A percentile compares a stretch with the other conserved stretches of the same genome.
Evolutionary conservation across 1,140 invertebrate genomes (phyloP).

Genomic region (Homalodisca vitripennis): DNA sequence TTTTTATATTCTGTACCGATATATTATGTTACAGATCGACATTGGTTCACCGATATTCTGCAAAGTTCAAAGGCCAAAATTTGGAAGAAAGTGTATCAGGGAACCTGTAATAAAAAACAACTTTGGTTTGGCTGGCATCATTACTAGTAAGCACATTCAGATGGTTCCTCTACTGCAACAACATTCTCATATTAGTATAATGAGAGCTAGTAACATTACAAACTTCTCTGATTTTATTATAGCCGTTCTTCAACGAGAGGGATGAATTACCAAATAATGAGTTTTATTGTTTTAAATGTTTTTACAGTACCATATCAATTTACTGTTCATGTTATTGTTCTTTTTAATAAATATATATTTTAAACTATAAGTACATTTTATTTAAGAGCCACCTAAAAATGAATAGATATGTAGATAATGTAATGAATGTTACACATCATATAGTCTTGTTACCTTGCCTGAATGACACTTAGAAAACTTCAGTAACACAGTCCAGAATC

Average conservation of each 20-base stretch:
- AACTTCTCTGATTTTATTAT: neutral
- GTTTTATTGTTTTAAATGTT: neutral
- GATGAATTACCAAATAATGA: neutral
- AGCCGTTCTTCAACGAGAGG: neutral
- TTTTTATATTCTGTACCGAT: too few species aligned
- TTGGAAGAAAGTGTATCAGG: neutral
- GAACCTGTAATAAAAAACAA: neutral
- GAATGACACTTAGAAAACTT: too few species aligned
- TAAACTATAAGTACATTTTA: neutral
- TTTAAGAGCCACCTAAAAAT: too few species aligned
- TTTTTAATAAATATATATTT: neutral
- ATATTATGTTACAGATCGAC: constrained; percentile 1
- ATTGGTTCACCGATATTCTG: constrained; percentile 5
- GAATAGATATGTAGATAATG: too few species aligned
- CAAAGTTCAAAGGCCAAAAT: neutral
- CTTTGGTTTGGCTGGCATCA: constrained; percentile 1
- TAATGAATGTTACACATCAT: too few species aligned
- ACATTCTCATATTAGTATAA: neutral
- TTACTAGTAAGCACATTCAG: neutral
- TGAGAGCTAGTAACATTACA: neutral
- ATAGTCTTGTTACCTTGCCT: too few species aligned
- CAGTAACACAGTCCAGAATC: too few species aligned
- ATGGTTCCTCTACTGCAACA: neutral
- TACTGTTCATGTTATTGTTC: neutral
- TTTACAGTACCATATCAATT: neutral